Percentiles rank a stretch among this genome's conserved stretches.
Evolutionary conservation across 2,113 vertebrate species (phyloP).

Genomic region (Sitta europaea): DNA sequence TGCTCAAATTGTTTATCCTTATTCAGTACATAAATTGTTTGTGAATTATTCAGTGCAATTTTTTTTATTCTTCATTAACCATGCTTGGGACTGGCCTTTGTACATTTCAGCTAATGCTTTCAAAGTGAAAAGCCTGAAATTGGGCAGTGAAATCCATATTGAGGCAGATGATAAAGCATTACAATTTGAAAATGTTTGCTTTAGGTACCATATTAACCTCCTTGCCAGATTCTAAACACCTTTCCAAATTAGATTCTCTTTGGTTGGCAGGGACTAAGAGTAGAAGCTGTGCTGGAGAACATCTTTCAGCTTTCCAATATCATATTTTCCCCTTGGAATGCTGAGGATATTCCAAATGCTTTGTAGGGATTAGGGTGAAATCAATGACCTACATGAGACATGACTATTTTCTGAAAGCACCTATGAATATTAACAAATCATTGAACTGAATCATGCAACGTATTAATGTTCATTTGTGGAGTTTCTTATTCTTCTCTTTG

Average conservation of each 20-base stretch:
- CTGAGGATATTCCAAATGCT: neutral
- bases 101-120: neutral
- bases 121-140: neutral
- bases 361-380: neutral
- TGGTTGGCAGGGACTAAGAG: neutral
- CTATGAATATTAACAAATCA: neutral
- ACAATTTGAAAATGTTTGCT: neutral
- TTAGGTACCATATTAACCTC: neutral
- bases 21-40: neutral
- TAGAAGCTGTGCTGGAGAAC: neutral
- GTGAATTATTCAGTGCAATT: neutral
- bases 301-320: neutral
- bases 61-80: neutral
- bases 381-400: neutral
- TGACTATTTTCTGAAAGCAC: neutral
- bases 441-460: rapidly evolving
- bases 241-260: neutral
- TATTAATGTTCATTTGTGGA: neutral
- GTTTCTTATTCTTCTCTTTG: neutral
- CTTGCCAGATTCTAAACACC: neutral
- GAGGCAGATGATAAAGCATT: neutral
- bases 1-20: neutral
- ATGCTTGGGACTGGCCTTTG: neutral
- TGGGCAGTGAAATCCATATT: neutral
- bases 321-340: neutral